Conservation (phyloP, 2,888 invertebrate species). For the Lasioglossum villosulum region DNA sequence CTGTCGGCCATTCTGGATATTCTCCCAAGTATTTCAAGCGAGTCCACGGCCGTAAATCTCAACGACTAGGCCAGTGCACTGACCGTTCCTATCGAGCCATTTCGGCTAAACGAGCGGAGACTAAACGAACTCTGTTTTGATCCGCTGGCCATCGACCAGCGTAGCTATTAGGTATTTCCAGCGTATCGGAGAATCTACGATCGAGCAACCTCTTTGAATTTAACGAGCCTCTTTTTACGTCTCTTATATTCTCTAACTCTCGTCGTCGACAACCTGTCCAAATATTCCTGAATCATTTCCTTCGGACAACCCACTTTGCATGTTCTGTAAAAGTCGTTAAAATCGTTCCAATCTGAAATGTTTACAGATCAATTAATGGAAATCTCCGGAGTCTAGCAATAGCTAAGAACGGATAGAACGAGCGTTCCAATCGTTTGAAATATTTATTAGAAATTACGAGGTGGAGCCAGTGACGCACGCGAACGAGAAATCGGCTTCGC, state of each 20-base stretch:
- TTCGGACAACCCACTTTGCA: not conserved
- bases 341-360: too few species aligned
- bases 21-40: constrained; percentile 50
- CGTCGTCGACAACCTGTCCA: not conserved
- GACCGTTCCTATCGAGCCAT: constrained; percentile 54
- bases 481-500: not conserved
- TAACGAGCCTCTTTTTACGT: not conserved
- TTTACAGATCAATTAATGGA: not conserved
- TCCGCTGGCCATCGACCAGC: not conserved
- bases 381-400: not conserved
- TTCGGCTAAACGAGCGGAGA: not conserved
- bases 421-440: not conserved
- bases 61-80: constrained; percentile 67
- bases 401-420: not conserved
- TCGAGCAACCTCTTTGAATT: not conserved
- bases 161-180: not conserved
- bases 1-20: constrained; percentile 61
- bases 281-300: not conserved
- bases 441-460: not conserved
- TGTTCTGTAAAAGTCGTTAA: not conserved
- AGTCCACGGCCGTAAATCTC: constrained; percentile 56
- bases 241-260: not conserved
- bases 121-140: not conserved
- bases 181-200: not conserved
- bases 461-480: not conserved